Evolutionary conservation across 1,140 invertebrate genomes (phyloP).

Genomic region (Dolichoris vasculosae): DNA sequence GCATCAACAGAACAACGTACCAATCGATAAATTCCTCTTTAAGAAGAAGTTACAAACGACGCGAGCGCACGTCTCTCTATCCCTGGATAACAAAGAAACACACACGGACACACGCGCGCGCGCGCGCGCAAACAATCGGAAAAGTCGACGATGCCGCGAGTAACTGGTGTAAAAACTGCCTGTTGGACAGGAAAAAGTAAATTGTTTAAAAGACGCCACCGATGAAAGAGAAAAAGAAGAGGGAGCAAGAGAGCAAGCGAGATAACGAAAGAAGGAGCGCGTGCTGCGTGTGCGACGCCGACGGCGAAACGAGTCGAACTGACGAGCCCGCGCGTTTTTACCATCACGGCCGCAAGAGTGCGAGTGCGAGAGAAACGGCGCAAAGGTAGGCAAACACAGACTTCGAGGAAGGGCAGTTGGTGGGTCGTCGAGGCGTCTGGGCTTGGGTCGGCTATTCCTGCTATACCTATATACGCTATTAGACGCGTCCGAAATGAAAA

Average conservation of each 20-base stretch:
- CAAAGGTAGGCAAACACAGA: neutral
- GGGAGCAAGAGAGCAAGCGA: neutral
- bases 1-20: constrained; percentile 11
- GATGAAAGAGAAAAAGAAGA: neutral
- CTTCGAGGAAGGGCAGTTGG: constrained; percentile 36
- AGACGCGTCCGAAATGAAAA: constrained; percentile 10
- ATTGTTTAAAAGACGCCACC: constrained; percentile 28
- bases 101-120: neutral
- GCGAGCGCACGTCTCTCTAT: neutral
- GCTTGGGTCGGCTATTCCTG: neutral
- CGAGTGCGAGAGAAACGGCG: constrained; percentile 11
- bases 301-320: constrained; percentile 45
- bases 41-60: neutral
- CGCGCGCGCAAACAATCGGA: neutral
- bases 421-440: constrained; percentile 29
- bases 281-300: constrained; percentile 24
- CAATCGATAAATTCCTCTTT: constrained; percentile 26
- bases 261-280: neutral
- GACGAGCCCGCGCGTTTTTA: constrained; percentile 49
- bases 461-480: neutral
- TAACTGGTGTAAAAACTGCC: neutral
- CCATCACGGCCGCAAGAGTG: constrained; percentile 15
- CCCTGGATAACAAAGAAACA: neutral
- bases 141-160: neutral
- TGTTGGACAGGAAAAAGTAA: too few relatives aligned